These are phyloP conservation scores for Acyrthosiphon pisum DNA, from an alignment of 1,140 invertebrate species.

Conservation along the genomic window DNA sequence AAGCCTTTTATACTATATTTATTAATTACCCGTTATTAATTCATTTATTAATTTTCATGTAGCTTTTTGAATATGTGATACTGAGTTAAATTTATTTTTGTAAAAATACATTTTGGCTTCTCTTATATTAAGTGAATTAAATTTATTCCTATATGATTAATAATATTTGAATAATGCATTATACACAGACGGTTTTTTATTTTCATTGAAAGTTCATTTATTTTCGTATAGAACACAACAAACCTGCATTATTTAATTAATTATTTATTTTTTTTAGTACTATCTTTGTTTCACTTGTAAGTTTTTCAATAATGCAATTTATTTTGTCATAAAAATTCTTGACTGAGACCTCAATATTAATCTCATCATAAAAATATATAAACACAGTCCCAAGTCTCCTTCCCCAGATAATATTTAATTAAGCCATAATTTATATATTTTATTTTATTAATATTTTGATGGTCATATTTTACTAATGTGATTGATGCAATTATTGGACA, in stretches of 20 bases:
- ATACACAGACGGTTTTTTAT: background rate
- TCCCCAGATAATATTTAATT: background rate
- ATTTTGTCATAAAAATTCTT: background rate
- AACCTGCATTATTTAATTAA: background rate
- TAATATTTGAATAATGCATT: slow-evolving; percentile 1
- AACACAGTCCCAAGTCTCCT: background rate
- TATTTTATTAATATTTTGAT: background rate
- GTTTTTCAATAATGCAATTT: background rate
- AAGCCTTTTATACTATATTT: too few relatives aligned
- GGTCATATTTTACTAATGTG: background rate
- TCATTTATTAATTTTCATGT: too few relatives aligned
- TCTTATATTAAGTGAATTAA: background rate
- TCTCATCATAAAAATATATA: background rate
- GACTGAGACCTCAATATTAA: background rate
- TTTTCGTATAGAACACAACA: background rate
- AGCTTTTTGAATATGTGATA: too few relatives aligned
- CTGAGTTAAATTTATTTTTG: too few relatives aligned
- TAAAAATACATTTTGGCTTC: background rate
- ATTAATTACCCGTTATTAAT: too few relatives aligned
- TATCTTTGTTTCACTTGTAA: background rate
- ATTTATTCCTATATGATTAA: background rate
- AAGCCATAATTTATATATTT: background rate
- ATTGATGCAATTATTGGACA: slow-evolving; percentile 8
- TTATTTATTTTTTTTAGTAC: background rate
- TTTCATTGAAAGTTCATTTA: background rate